Conservation (phyloP, 2,888 invertebrate species). For the Arctia plantaginis region DNA sequence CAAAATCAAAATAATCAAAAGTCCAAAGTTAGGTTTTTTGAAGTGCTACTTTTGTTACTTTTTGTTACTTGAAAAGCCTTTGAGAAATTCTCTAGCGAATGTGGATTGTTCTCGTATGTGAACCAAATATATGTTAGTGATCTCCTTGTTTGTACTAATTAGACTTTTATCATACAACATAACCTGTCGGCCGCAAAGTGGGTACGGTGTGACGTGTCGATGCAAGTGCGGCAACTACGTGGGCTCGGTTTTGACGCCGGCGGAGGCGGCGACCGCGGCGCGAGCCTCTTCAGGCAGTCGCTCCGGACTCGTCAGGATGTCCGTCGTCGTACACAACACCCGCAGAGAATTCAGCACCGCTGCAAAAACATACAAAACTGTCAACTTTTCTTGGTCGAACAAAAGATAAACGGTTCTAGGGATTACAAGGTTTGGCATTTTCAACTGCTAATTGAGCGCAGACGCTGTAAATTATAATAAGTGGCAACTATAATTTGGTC, state of each 20-base stretch:
- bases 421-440: too few species aligned
- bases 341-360: slow-evolving; percentile 97
- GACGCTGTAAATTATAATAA: too few species aligned
- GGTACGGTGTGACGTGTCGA: neutral
- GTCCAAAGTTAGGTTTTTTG: neutral
- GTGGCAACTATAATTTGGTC: too few species aligned
- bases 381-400: neutral
- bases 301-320: slow-evolving; percentile 95
- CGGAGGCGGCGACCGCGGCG: slow-evolving; percentile 87
- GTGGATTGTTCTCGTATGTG: neutral
- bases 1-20: neutral
- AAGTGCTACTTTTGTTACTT: neutral
- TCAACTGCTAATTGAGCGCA: too few species aligned
- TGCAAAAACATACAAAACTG: slow-evolving; percentile 73
- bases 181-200: neutral
- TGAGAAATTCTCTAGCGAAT: neutral
- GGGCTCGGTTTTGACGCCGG: slow-evolving; percentile 78
- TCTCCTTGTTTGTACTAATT: neutral
- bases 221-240: slow-evolving; percentile 55
- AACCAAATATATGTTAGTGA: neutral
- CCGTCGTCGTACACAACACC: slow-evolving; percentile 96
- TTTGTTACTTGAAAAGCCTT: neutral
- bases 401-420: neutral
- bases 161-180: neutral
- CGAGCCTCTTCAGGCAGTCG: slow-evolving; percentile 96